Evolutionary conservation across 2,888 invertebrate genomes (phyloP).

Genomic region (Netelia melanura): DNA sequence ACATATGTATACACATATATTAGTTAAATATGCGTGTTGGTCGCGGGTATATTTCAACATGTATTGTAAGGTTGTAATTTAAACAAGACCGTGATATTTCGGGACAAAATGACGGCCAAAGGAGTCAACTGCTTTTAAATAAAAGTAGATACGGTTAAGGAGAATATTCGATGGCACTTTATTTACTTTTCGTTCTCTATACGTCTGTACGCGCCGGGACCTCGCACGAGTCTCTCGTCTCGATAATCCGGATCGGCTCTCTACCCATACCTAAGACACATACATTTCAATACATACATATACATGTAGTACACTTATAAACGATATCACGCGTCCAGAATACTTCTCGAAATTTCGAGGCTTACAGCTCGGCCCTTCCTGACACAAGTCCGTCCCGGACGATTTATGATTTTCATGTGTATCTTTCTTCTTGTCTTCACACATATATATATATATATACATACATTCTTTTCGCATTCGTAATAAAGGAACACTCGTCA

Average conservation of each 20-base stretch:
- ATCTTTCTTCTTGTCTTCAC: too few relatives aligned
- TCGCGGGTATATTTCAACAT: neutral
- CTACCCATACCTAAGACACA: neutral
- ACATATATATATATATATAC: too few relatives aligned
- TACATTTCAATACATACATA: neutral
- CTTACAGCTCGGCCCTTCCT: neutral
- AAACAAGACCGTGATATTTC: too few relatives aligned
- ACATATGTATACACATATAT: neutral
- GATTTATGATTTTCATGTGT: too few relatives aligned
- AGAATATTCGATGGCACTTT: neutral
- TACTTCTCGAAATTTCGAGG: neutral
- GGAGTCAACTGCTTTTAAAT: neutral
- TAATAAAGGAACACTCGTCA: too few relatives aligned
- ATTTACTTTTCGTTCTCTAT: neutral
- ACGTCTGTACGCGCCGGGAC: constrained; percentile 3
- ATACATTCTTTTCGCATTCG: too few relatives aligned
- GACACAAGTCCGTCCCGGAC: too few relatives aligned
- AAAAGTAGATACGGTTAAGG: neutral
- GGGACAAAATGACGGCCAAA: neutral
- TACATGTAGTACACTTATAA: neutral
- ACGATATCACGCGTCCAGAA: neutral
- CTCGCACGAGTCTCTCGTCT: neutral
- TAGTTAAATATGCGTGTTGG: constrained; percentile 12
- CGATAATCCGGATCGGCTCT: neutral
- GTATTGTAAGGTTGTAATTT: neutral